These are phyloP conservation scores for Scolopax mira DNA, from an alignment of 2,113 vertebrate species.

Conservation along the genomic window DNA sequence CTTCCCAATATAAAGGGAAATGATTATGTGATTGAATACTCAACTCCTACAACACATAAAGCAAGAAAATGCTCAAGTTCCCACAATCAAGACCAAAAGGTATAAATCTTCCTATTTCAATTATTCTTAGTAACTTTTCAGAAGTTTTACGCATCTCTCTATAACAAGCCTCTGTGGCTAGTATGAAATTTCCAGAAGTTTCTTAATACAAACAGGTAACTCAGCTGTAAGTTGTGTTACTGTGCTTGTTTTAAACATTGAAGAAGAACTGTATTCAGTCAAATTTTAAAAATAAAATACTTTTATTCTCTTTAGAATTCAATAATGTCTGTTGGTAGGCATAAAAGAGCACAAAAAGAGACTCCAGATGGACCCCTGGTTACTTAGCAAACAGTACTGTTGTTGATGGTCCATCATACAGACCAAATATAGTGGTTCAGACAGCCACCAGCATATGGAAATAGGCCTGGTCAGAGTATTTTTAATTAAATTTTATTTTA, in stretches of 20 bases:
- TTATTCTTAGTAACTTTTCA: slow-evolving; percentile 14
- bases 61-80: background rate
- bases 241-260: background rate
- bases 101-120: background rate
- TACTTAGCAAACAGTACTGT: background rate
- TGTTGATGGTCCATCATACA: background rate
- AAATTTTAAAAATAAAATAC: background rate
- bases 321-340: background rate
- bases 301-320: background rate
- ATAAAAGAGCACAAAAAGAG: background rate
- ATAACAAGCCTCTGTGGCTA: background rate
- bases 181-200: slow-evolving; percentile 28
- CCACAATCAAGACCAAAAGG: background rate
- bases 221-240: slow-evolving; percentile 52
- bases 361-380: background rate
- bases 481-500: background rate
- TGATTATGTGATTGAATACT: background rate
- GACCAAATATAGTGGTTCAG: background rate
- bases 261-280: slow-evolving; percentile 23
- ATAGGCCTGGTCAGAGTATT: background rate
- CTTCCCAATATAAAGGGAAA: background rate
- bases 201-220: slow-evolving; percentile 41
- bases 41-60: background rate
- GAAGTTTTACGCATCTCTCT: background rate
- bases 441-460: background rate